Evolutionary conservation across 2,888 invertebrate species (phyloP), one percentile per base, ranked within the genome.

Genomic region (Lampropteryx suffumata): DNA sequence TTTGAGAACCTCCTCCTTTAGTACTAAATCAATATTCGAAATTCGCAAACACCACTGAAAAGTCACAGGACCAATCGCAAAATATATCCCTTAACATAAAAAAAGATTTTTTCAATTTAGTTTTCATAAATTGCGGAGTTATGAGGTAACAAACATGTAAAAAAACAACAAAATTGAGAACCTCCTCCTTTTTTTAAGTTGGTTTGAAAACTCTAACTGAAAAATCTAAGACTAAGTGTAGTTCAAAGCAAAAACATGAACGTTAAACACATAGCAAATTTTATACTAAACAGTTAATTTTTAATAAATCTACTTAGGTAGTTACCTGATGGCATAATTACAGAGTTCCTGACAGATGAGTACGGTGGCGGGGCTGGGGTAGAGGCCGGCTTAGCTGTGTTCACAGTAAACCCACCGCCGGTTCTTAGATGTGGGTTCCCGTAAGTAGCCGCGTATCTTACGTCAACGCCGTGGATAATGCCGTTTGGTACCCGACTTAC

Each of bases 381-480:
- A 1, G 94, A 95, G 29, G 94, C 94, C 4, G 94, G 95, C 81
- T 95, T 95, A 37, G 92, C 94, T 55, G 94, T 95, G 82, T 92
- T 92, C 54, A 92, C 90, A 59, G 86, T 82, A 42, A 84, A 85
- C 0, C 89, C 92, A 55, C 92, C 93, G 39, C 93, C 93, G 52
- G 93, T 93, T 72, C 97, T 91, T 59, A 97, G 88, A 81, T 97
- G 97, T 0, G 97, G 97, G 82, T 97, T 97, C 48, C 96, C 96
- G 72, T 97, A 97, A 5, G 96, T 95, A 28, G 97, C 97, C 41
- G 96, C 96, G 79, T 95, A 97, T 59, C 97, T 91, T 1, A 97
- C 96, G 79, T 97, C 97, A 21, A 97, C 94, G 17, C 90, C 89
- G 35, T 88, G 85, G 21, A 90, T 74, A 2, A 89, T 84, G 1